Percentiles rank a stretch among this genome's conserved stretches.
Evolutionary conservation across 1,140 invertebrate genomes (phyloP).

Genomic region (Psix sp.): DNA sequence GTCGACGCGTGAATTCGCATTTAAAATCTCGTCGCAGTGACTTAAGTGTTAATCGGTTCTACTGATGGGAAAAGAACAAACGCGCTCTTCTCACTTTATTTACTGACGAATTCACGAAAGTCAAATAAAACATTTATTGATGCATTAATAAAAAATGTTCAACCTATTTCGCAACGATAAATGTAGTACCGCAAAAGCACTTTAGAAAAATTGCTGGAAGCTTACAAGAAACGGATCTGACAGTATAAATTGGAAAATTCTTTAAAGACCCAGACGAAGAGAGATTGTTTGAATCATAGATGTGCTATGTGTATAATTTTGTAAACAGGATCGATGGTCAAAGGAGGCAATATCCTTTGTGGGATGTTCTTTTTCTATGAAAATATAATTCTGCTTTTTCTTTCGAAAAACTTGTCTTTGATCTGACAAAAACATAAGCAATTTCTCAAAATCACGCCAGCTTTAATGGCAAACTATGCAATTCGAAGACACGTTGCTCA

Average conservation of each 20-base stretch:
- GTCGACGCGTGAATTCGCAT: conserved; percentile 18
- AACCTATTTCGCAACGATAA: too few species aligned
- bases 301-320: conserved; percentile 46
- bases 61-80: too few species aligned
- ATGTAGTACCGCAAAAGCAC: too few species aligned
- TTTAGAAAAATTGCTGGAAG: too few species aligned
- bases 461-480: too few species aligned
- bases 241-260: conserved; percentile 29
- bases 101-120: neutral
- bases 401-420: conserved; percentile 34
- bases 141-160: too few species aligned
- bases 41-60: conserved; percentile 9
- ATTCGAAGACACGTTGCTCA: too few species aligned
- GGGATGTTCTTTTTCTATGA: conserved; percentile 33
- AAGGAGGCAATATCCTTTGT: conserved; percentile 57
- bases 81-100: too few species aligned
- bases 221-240: too few species aligned
- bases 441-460: too few species aligned
- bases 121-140: too few species aligned
- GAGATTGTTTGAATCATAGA: conserved; percentile 18
- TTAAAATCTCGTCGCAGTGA: conserved; percentile 20
- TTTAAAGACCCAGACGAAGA: conserved; percentile 8
- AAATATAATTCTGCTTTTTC: conserved; percentile 36
- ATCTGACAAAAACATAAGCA: too few species aligned
- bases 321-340: conserved; percentile 47